Conservation (phyloP, 2,113 vertebrate genomes). For the Hoplias malabaricus region DNA sequence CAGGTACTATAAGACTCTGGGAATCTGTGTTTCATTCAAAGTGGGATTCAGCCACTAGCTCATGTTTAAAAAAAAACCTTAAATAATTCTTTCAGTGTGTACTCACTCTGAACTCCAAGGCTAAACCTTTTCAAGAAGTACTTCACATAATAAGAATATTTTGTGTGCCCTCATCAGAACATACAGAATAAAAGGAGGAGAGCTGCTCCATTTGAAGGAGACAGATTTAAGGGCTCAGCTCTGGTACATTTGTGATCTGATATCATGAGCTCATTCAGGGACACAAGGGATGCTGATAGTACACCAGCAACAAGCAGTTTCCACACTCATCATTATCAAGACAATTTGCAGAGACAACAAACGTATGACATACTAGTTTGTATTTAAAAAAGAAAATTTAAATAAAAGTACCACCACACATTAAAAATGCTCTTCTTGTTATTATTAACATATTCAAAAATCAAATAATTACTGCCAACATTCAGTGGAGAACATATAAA, state of each 20-base stretch:
- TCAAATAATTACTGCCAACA: no score
- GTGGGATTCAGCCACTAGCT: background rate
- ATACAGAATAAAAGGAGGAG: no score
- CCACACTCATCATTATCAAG: background rate
- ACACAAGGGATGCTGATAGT: background rate
- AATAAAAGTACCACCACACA: no score
- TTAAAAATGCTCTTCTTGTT: no score
- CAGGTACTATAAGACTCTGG: background rate
- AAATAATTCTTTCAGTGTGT: background rate
- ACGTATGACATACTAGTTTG: background rate
- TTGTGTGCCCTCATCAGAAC: background rate
- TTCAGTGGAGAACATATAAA: no score
- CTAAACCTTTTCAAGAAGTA: background rate
- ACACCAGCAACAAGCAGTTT: background rate
- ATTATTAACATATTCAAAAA: no score
- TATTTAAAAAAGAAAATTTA: no score
- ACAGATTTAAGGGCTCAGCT: background rate
- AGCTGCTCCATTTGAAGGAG: background rate
- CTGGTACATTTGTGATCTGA: background rate
- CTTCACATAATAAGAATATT: background rate
- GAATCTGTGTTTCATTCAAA: background rate
- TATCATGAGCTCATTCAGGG: background rate
- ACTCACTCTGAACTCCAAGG: background rate
- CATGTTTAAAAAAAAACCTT: background rate
- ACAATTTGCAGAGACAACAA: background rate